Evolutionary conservation across 2,888 invertebrate species (phyloP).

Genomic region (Agriopis leucophaearia): DNA sequence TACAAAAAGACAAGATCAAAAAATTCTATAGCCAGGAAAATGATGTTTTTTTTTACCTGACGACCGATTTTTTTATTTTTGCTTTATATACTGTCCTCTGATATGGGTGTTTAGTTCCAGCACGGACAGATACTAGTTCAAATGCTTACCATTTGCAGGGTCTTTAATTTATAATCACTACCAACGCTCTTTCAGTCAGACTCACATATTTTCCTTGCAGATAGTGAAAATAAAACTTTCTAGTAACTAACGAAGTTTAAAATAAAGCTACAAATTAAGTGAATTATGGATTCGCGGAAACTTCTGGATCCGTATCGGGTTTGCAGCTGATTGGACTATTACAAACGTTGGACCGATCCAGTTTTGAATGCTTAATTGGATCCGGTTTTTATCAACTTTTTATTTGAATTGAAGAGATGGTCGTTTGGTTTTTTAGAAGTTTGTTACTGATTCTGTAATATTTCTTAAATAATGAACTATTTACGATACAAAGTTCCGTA

Average conservation of each 20-base stretch:
- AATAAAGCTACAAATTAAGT: constrained; percentile 46
- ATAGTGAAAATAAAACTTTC: constrained; percentile 26
- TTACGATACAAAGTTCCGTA: too few species aligned
- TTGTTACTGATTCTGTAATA: not conserved
- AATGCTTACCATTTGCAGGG: too few species aligned
- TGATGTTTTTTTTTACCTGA: too few species aligned
- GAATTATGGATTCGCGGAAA: constrained; percentile 43
- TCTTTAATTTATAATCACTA: too few species aligned
- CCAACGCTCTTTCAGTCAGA: not conserved
- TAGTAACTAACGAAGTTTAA: constrained; percentile 40
- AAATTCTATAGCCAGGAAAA: too few species aligned
- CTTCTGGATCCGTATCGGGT: constrained; percentile 40
- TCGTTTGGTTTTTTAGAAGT: not conserved
- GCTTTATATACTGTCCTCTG: too few species aligned
- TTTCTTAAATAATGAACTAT: not conserved
- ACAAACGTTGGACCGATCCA: constrained; percentile 16
- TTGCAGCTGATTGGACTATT: constrained; percentile 41
- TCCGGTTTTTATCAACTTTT: constrained; percentile 12
- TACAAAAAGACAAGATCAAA: too few species aligned
- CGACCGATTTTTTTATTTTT: too few species aligned
- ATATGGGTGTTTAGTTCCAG: too few species aligned
- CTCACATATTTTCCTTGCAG: not conserved
- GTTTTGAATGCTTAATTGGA: constrained; percentile 32
- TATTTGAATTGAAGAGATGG: constrained; percentile 5
- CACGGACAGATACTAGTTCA: too few species aligned